Evolutionary conservation across 2,113 vertebrate species (phyloP).

Genomic region (Erythrolamprus reginae): DNA sequence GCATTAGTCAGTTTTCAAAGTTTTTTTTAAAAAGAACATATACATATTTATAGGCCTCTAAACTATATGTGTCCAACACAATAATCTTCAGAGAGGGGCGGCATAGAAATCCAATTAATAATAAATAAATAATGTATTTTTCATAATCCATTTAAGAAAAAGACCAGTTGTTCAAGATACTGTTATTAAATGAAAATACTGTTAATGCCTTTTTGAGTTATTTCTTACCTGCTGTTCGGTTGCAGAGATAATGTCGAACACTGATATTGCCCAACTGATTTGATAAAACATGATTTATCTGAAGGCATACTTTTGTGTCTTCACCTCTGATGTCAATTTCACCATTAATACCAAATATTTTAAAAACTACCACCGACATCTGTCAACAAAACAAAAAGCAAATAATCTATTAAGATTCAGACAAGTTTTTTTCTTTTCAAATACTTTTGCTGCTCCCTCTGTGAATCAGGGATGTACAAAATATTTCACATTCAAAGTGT

Average conservation of each 20-base stretch:
- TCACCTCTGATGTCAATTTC: slow-evolving; percentile 86
- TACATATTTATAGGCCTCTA: background rate
- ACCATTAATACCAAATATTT: slow-evolving; percentile 85
- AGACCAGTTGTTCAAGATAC: background rate
- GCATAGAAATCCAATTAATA: too few relatives aligned
- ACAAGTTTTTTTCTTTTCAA: background rate
- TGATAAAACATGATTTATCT: slow-evolving; percentile 82
- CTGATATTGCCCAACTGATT: slow-evolving; percentile 89
- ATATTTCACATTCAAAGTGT: background rate
- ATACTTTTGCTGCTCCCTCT: background rate
- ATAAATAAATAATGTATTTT: background rate
- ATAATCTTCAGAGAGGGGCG: too few relatives aligned
- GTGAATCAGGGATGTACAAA: background rate
- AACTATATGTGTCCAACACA: background rate
- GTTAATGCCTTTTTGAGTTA: background rate
- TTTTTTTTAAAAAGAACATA: background rate
- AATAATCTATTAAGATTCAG: slow-evolving; percentile 20
- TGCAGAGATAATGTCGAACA: slow-evolving; percentile 89
- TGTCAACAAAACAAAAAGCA: slow-evolving; percentile 57
- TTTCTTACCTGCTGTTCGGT: slow-evolving; percentile 86
- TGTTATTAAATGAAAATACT: background rate
- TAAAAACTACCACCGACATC: slow-evolving; percentile 94
- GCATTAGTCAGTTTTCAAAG: background rate
- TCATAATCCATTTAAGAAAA: background rate
- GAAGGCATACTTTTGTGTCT: slow-evolving; percentile 83